Conservation (phyloP, 2,888 invertebrate genomes). For the Cheilosia urbana region DNA sequence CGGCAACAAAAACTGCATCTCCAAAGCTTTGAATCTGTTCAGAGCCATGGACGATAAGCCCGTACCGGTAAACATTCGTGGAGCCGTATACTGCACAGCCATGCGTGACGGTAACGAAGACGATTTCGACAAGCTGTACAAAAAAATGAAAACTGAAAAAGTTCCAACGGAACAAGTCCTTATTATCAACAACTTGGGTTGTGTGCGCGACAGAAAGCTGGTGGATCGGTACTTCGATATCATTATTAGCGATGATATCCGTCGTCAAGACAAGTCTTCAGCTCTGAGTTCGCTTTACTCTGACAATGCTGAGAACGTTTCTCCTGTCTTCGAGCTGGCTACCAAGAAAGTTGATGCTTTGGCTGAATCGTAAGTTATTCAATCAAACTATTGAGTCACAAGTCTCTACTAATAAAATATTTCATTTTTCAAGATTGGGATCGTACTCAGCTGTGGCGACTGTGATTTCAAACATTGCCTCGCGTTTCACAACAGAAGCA, state of each 20-base stretch:
- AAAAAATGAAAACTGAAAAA: slow-evolving; percentile 83
- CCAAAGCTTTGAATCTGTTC: slow-evolving; percentile 80
- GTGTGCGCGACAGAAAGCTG: slow-evolving; percentile 85
- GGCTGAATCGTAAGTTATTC: slow-evolving; percentile 80
- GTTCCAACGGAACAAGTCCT: slow-evolving; percentile 89
- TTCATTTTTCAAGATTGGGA: slow-evolving; percentile 79
- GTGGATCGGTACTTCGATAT: slow-evolving; percentile 85
- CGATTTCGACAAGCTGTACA: slow-evolving; percentile 44
- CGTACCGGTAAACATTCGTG: slow-evolving; percentile 64
- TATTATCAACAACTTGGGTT: slow-evolving; percentile 88
- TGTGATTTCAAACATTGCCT: slow-evolving; percentile 80
- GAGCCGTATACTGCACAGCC: slow-evolving; percentile 62
- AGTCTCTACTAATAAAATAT: not conserved
- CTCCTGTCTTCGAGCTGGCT: slow-evolving; percentile 85
- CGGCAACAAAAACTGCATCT: slow-evolving; percentile 85
- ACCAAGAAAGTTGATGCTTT: slow-evolving; percentile 77
- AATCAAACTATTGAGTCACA: not conserved
- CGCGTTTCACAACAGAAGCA: slow-evolving; percentile 80
- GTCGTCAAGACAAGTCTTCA: slow-evolving; percentile 81
- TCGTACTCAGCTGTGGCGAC: slow-evolving; percentile 79
- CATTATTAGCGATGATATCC: slow-evolving; percentile 83
- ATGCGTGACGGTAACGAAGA: slow-evolving; percentile 59
- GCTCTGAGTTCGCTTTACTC: slow-evolving; percentile 84
- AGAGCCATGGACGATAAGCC: slow-evolving; percentile 30
- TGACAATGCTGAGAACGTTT: slow-evolving; percentile 85